A percentile compares a stretch with the other conserved stretches of the same genome.
Conservation (phyloP, 1,140 invertebrate genomes). For the Anagrus nilaparvatae region DNA sequence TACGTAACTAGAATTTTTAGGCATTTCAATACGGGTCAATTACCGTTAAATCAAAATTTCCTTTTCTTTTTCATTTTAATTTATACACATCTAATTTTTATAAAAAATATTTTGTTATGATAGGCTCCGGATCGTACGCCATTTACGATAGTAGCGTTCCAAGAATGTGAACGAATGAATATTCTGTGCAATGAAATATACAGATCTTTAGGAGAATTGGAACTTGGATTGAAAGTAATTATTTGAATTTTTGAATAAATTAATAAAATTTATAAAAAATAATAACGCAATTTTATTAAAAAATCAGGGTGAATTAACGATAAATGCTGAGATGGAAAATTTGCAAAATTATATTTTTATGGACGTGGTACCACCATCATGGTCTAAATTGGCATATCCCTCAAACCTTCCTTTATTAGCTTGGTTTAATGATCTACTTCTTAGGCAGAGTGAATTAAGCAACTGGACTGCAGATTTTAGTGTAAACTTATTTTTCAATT, state of each 20-base stretch:
- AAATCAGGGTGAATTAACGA: slow-evolving; percentile 84
- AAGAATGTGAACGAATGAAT: slow-evolving; percentile 95
- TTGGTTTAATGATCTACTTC: slow-evolving; percentile 82
- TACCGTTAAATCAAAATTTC: neutral
- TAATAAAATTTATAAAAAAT: slow-evolving; percentile 4
- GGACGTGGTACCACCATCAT: slow-evolving; percentile 74
- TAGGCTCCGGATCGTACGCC: slow-evolving; percentile 77
- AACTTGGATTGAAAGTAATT: slow-evolving; percentile 80
- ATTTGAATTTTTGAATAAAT: slow-evolving; percentile 11
- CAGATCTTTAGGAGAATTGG: slow-evolving; percentile 73
- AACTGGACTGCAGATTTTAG: slow-evolving; percentile 70
- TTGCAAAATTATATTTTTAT: slow-evolving; percentile 74
- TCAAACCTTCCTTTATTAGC: slow-evolving; percentile 72
- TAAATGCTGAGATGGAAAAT: slow-evolving; percentile 85
- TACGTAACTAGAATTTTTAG: no score
- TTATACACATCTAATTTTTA: neutral
- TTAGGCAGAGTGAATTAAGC: slow-evolving; percentile 67
- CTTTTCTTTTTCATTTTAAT: neutral
- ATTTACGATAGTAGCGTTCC: slow-evolving; percentile 84
- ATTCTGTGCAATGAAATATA: slow-evolving; percentile 68
- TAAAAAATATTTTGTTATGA: neutral
- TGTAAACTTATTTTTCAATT: slow-evolving; percentile 29
- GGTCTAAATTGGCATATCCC: slow-evolving; percentile 81
- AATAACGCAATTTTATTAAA: neutral
- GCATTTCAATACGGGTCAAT: no score